Evolutionary conservation across 2,888 invertebrate genomes (phyloP), one percentile per base, ranked within the genome.

Genomic region (Lordiphosa fenestrarum): DNA sequence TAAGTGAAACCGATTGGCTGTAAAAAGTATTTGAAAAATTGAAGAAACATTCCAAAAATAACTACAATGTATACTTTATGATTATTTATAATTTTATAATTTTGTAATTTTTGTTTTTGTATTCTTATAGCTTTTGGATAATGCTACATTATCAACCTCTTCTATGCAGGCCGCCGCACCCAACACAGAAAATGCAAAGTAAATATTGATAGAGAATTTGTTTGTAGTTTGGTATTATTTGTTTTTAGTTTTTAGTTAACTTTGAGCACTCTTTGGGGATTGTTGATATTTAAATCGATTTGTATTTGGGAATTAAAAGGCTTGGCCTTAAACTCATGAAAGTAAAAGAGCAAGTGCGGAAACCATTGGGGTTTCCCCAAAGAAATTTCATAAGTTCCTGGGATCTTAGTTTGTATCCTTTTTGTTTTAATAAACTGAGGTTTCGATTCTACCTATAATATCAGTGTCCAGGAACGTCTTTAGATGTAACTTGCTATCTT

Each of bases 91-190:
- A 40, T 55, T 56, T 57, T 62, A 61, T 61, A 55, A 74, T 67
- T 64, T 53, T 62, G 51, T 69, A 60, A 66, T 55, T 68, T 50
- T 69, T 71, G 69, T 67, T 55, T 73, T 60, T 72, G 60, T 55
- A 64, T 61, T 76, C 89, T 90, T 77, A 66, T 91, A 94, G 94
- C 93, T 93, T 91, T 92, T 93, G 92, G 93, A 93, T 91, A 77
- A 84, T 84, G 66, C 89, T 87, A 76, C 86, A 81, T 84, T 77
- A 77, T 84, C 77, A 82, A 86, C 88, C 80, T 88, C 91, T 89
- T 91, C 91, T 89, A 90, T 87, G 88, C 88, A 89, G 89, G 88
- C 90, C 84, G 89, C 90, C 86, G 88, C 91, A 88, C 90, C 90
- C 88, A 90, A 89, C 89, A 91, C 89, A 88, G 91, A 91, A 86